Conservation (phyloP, 1,140 invertebrate genomes). For the Hycleus cichorii region DNA sequence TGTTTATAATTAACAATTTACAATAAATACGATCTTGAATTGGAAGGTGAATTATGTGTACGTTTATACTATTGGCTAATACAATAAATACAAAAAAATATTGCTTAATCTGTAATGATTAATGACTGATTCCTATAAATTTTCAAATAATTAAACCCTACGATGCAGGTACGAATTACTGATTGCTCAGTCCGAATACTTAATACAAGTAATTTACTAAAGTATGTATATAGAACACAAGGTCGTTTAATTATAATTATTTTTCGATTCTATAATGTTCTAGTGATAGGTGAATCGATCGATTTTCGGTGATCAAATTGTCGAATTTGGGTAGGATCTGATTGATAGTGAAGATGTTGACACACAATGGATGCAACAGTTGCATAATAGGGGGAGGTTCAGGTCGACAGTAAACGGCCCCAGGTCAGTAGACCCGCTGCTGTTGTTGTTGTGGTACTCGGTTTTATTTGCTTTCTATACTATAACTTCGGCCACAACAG, state of each 20-base stretch:
- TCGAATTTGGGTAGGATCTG: slow-evolving; percentile 8
- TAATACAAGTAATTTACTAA: not conserved
- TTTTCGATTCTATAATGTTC: not conserved
- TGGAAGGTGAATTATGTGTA: not conserved
- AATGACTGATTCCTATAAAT: slow-evolving; percentile 9
- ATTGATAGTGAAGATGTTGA: slow-evolving; percentile 23
- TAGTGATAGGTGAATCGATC: too few relatives aligned
- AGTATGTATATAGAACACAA: not conserved
- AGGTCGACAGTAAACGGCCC: slow-evolving; percentile 27
- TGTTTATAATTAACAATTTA: not conserved
- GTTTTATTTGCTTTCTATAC: not conserved
- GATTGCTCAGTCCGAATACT: too few relatives aligned
- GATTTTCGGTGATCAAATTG: too few relatives aligned
- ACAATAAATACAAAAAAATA: slow-evolving; percentile 5
- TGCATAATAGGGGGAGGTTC: slow-evolving; percentile 30
- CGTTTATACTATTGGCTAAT: slow-evolving; percentile 1
- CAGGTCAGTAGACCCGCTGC: slow-evolving; percentile 31
- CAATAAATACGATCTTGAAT: not conserved
- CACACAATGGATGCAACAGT: slow-evolving; percentile 24
- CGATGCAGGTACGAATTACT: too few relatives aligned
- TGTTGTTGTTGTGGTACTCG: not conserved
- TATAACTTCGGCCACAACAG: slow-evolving; percentile 8
- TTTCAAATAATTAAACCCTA: not conserved
- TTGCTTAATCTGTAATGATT: slow-evolving; percentile 6
- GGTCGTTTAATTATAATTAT: not conserved